Percentiles rank a stretch among this genome's conserved stretches.
phyloP scores from a whole-genome alignment of 30 jellyfish, hydroid and myxozoan species.

The Pseudorhiza aurosa region DNA sequence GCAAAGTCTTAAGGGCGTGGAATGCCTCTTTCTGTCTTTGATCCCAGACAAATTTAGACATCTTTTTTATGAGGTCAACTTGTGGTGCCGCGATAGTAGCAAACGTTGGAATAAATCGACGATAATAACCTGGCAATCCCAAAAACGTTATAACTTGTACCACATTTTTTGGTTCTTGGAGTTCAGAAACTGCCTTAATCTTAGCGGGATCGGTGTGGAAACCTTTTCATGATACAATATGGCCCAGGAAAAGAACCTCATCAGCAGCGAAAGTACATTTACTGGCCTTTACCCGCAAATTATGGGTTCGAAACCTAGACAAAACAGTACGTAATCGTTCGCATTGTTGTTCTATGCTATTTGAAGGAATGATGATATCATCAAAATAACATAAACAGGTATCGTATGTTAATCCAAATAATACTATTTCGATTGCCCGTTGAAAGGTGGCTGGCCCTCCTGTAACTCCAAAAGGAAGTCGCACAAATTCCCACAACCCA shows the following conservation, averaged over 20 bases:
- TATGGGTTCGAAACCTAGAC: conserved; percentile 3
- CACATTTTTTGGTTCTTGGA: conserved; percentile 17
- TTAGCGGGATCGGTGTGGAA: conserved; percentile 37
- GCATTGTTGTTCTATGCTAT: conserved; percentile 17
- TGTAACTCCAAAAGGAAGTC: conserved; percentile 66
- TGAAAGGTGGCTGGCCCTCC: conserved; percentile 64
- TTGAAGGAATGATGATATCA: conserved; percentile 39
- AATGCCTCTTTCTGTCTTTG: background rate
- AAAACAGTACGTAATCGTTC: conserved; percentile 1
- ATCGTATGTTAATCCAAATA: conserved; percentile 49
- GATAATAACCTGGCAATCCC: conserved; percentile 52
- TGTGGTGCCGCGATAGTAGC: conserved; percentile 40
- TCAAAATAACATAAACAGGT: conserved; percentile 56
- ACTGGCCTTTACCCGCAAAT: conserved; percentile 31
- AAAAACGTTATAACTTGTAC: conserved; percentile 35
- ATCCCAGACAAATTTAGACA: conserved; percentile 4
- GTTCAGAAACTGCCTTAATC: conserved; percentile 20
- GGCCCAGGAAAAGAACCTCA: conserved; percentile 34
- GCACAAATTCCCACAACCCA: conserved; percentile 48
- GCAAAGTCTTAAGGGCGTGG: background rate
- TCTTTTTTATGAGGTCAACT: background rate
- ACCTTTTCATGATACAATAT: conserved; percentile 9
- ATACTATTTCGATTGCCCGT: conserved; percentile 66
- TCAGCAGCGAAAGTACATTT: conserved; percentile 40
- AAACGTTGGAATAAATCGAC: conserved; percentile 41